Conservation (phyloP, 2,888 invertebrate genomes). For the Ormyrus pomaceus region DNA sequence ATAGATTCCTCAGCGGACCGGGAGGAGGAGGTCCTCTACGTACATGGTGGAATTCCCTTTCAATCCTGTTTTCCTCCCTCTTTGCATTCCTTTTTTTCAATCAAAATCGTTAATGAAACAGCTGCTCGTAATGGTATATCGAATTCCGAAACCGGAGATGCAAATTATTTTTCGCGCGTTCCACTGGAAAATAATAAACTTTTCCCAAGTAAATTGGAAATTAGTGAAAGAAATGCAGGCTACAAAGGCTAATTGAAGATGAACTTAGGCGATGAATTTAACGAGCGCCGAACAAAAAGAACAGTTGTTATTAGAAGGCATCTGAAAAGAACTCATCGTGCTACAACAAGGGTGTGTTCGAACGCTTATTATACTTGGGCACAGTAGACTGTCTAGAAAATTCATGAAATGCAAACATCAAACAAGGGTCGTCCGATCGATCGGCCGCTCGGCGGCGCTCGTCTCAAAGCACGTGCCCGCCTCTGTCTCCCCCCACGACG, state of each 20-base stretch:
- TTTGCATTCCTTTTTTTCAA: background rate
- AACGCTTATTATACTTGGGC: slow-evolving; percentile 34
- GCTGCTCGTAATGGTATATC: too few species aligned
- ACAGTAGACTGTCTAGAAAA: slow-evolving; percentile 48
- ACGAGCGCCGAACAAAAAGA: slow-evolving; percentile 26
- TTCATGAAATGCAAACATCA: slow-evolving; percentile 55
- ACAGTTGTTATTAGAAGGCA: slow-evolving; percentile 33
- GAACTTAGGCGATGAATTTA: slow-evolving; percentile 27
- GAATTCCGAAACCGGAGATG: too few species aligned
- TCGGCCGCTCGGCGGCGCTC: slow-evolving; percentile 4
- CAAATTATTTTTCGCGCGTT: too few species aligned
- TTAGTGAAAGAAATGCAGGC: background rate
- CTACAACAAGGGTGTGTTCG: slow-evolving; percentile 49
- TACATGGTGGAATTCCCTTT: background rate
- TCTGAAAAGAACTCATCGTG: slow-evolving; percentile 38
- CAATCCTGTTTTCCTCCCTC: background rate
- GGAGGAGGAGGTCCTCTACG: background rate
- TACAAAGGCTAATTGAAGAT: background rate
- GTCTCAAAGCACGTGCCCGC: background rate
- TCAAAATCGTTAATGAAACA: too few species aligned
- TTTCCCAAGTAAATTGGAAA: background rate
- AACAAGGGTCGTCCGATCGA: slow-evolving; percentile 50
- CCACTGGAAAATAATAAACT: background rate
- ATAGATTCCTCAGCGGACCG: slow-evolving; percentile 42
- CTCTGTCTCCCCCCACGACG: background rate